Base-by-base conservation (phyloP, 2,113 vertebrate genomes). In the Pleuronectes platessa region DNA sequence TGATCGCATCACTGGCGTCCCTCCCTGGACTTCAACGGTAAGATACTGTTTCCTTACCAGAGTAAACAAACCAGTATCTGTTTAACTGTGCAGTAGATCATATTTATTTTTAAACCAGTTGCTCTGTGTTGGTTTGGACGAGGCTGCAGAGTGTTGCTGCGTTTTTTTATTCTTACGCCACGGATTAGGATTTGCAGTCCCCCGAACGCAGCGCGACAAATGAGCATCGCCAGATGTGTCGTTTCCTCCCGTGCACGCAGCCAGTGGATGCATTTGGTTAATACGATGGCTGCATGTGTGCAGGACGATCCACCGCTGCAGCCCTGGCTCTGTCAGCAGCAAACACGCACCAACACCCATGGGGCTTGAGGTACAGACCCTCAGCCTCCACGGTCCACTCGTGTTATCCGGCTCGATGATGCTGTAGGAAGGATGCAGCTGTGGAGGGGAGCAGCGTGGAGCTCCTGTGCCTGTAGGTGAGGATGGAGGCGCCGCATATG, bases 241-340 rank as follows among this genome's bases (percentile, higher is more conserved):
- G 70, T 82, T 61, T 74, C 24, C 26, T 64, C 45, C 24, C 8
- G 10, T 47, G 76, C 66, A 69, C 24, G 2, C 35, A 76, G 21
- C 15, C 37, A 37, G 61, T 67, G 1, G 1, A 62, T 42, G 66
- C 64, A 37, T 86, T 72, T 53, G 61, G 61, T 58, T 31, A 64
- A 10, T 64, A 76, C 63, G 79, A 18, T 27, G 67, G 70, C 73
- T 14, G 27, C 5, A 14, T 72, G 68, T 10, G 21, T 71, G 76
- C 76, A 78, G 84, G 78, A 71, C 68, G 73, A 68, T 51, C 56
- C 51, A 74, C 76, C 53, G 68, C 74, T 62, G 71, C 68, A 53
- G 77, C 78, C 68, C 66, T 74, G 55, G 88, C 86, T 84, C 80
- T 83, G 76, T 90, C 92, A 91, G 86, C 92, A 87, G 82, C 83